phyloP scores from a whole-genome alignment of 35 echinoderm and acorn worm species.

The Diadema setosum region DNA sequence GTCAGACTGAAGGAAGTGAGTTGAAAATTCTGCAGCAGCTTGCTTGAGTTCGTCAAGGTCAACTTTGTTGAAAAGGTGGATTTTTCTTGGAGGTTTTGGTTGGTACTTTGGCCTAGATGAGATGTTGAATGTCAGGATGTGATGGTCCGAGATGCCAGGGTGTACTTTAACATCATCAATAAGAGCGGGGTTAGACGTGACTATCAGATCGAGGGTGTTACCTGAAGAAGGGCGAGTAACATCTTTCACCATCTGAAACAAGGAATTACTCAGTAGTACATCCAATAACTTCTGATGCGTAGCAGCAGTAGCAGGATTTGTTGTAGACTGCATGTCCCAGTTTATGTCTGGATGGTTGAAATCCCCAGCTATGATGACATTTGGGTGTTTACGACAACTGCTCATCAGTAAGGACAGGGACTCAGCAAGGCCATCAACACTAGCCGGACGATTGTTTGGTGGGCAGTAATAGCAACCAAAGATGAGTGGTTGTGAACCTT shows the following conservation, averaged over 20 bases:
- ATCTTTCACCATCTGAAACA: neutral
- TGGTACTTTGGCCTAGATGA: conserved; percentile 7
- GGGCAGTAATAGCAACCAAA: conserved; percentile 17
- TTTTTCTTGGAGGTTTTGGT: neutral
- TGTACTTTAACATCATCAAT: neutral
- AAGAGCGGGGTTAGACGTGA: neutral
- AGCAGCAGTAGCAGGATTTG: neutral
- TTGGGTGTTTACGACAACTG: conserved; percentile 18
- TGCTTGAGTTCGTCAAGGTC: conserved; percentile 5
- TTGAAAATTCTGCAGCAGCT: neutral
- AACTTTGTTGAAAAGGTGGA: neutral
- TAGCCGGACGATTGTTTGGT: neutral
- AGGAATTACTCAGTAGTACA: neutral
- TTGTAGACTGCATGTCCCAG: neutral
- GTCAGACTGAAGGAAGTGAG: conserved; percentile 15
- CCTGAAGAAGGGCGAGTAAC: conserved; percentile 20
- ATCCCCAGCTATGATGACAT: conserved; percentile 15
- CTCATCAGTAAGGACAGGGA: neutral
- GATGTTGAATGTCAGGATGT: conserved; percentile 1
- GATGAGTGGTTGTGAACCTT: neutral
- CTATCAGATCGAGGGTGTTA: neutral
- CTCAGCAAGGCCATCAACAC: neutral
- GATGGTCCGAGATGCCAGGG: conserved; percentile 23
- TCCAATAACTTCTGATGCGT: neutral
- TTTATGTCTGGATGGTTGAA: conserved; percentile 40